Base-by-base conservation (phyloP, 2,797 vertebrate species). In the Crenichthys baileyi region DNA sequence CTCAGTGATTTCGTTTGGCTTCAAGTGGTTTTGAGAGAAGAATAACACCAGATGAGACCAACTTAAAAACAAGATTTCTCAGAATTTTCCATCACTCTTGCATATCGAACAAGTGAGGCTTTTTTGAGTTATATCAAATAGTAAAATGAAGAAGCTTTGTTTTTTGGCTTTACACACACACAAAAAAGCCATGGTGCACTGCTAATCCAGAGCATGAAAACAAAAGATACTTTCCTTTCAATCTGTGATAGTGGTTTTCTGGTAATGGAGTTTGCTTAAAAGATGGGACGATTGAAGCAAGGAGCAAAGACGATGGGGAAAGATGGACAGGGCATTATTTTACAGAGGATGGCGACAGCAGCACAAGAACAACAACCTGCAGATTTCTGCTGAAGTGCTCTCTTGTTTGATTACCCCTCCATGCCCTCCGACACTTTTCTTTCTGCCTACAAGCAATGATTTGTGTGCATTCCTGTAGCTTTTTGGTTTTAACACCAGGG, bases 11-110 rank as follows among this genome's bases (percentile, higher is more conserved):
- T 92, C 77, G 91, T 93, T 92, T 89, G 79, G 84, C 72, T 82
- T 84, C 29, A 70, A 92, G 91, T 90, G 88, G 80, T 79, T 93
- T 80, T 61, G 75, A 89, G 84, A 88, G 85, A 82, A 85, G 82
- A 87, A 80, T 71, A 89, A 89, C 85, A 89, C 71, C 88, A 91
- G 90, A 94, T 91, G 91, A 88, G 88, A 36, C 87, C 85, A 85
- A 85, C 80, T 80, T 90, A 87, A 90, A 89, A 91, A 88, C 51
- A 75, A 68, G 78, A 80, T 84, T 87, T 87, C 79, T 84, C 78
- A 80, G 75, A 80, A 82, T 84, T 77, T 71, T 72, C 78, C 71
- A 46, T 87, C 79, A 87, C 91, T 88, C 82, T 90, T 86, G 65
- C 83, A 89, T 90, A 79, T 90, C 72, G 81, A 90, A 82, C 46